Conservation (phyloP, 2,113 vertebrate species). For the Dasyurus viverrinus region DNA sequence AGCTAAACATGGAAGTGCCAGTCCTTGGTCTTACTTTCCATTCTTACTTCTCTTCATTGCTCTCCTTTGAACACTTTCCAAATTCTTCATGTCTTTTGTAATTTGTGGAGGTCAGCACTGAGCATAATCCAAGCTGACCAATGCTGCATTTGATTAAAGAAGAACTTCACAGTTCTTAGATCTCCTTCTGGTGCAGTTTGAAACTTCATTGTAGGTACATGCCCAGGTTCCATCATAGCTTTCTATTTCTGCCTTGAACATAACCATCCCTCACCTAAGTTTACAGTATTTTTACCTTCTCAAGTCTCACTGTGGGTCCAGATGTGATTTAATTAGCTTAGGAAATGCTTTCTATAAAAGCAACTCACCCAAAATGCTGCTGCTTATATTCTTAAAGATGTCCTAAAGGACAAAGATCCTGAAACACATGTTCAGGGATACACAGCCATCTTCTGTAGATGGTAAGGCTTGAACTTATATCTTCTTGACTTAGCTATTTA, state of each 20-base stretch:
- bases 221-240: neutral
- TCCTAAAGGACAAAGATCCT: too few relatives aligned
- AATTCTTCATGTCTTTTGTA: constrained; percentile 36
- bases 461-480: too few relatives aligned
- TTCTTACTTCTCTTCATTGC: constrained; percentile 56
- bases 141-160: neutral
- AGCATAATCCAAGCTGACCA: neutral
- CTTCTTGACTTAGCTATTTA: too few relatives aligned
- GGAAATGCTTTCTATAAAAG: too few relatives aligned
- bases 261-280: too few relatives aligned
- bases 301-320: too few relatives aligned
- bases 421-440: too few relatives aligned
- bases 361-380: too few relatives aligned
- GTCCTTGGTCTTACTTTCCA: constrained; percentile 25
- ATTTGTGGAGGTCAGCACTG: constrained; percentile 44
- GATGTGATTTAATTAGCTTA: too few relatives aligned
- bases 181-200: constrained; percentile 25
- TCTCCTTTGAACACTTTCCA: constrained; percentile 64
- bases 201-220: neutral
- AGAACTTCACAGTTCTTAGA: neutral
- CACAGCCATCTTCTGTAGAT: too few relatives aligned
- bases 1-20: neutral
- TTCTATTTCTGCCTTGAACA: neutral
- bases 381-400: too few relatives aligned
- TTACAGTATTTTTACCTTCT: too few relatives aligned